A percentile compares a stretch with the other conserved stretches of the same genome.
Evolutionary conservation across 1,140 invertebrate species (phyloP).

Genomic region (Solenopsis fugax): DNA sequence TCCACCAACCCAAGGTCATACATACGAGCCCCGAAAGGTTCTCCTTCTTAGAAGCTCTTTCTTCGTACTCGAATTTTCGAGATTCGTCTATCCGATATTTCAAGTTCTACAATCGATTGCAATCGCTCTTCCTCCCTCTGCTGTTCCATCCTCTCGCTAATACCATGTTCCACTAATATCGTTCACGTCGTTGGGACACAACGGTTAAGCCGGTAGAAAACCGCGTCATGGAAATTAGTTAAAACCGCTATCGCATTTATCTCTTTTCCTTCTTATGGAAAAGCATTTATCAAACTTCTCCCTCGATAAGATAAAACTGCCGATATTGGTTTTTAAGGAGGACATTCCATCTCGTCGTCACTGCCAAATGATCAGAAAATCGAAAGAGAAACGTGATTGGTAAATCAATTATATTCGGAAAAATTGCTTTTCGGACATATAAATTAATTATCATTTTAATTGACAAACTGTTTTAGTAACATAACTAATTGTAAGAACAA

Average conservation of each 20-base stretch:
- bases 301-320: not conserved
- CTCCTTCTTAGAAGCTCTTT: conserved; percentile 2
- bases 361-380: not conserved
- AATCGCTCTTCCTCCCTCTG: not conserved
- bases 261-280: conserved; percentile 12
- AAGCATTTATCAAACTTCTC: conserved; percentile 24
- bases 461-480: not conserved
- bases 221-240: not conserved
- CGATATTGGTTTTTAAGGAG: conserved; percentile 24
- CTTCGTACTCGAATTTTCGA: not conserved
- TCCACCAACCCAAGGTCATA: conserved; percentile 23
- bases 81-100: conserved; percentile 27
- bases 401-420: conserved; percentile 23
- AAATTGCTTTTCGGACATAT: not conserved
- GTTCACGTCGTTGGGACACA: not conserved
- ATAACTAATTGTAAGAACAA: not conserved
- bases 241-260: conserved; percentile 11
- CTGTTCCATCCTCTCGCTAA: not conserved
- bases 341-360: not conserved
- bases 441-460: conserved; percentile 7
- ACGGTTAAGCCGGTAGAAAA: not conserved
- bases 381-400: not conserved
- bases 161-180: not conserved
- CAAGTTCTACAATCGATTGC: conserved; percentile 24
- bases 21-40: conserved; percentile 13